Evolutionary conservation across 2,113 vertebrate species (phyloP).

Genomic region (Scytalopus superciliaris): DNA sequence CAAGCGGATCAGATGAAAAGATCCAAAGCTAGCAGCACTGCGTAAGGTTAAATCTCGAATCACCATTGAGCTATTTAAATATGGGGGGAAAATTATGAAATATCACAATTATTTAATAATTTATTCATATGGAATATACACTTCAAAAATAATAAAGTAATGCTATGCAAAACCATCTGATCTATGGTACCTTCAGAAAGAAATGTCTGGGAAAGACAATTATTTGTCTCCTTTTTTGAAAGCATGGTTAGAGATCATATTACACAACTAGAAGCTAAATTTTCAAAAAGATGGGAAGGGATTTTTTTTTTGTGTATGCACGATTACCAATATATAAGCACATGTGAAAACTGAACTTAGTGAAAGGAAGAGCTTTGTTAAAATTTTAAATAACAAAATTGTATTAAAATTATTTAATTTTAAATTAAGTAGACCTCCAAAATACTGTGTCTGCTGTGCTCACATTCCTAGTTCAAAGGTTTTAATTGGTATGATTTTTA

Average conservation of each 20-base stretch:
- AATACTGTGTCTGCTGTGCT: not conserved
- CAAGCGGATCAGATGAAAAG: slow-evolving; percentile 85
- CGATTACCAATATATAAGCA: not conserved
- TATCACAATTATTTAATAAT: not conserved
- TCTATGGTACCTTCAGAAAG: not conserved
- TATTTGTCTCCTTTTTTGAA: not conserved
- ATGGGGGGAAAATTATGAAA: slow-evolving; percentile 36
- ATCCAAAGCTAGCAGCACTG: slow-evolving; percentile 86
- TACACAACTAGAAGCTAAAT: not conserved
- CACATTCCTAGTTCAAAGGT: not conserved
- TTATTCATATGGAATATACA: not conserved
- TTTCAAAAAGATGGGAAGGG: not conserved
- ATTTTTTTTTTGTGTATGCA: not conserved
- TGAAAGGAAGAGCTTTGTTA: not conserved
- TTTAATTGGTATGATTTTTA: not conserved
- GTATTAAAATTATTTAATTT: not conserved
- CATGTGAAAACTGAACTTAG: not conserved
- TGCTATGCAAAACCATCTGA: not conserved
- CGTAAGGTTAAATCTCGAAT: slow-evolving; percentile 74
- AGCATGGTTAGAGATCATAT: not conserved
- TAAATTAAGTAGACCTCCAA: not conserved
- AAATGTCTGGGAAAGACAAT: not conserved
- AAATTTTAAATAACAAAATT: not conserved
- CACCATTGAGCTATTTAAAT: slow-evolving; percentile 37
- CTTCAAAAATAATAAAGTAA: not conserved